phyloP scores from a whole-genome alignment of 1,140 invertebrate species.

The Ctenoplectra terminalis region DNA sequence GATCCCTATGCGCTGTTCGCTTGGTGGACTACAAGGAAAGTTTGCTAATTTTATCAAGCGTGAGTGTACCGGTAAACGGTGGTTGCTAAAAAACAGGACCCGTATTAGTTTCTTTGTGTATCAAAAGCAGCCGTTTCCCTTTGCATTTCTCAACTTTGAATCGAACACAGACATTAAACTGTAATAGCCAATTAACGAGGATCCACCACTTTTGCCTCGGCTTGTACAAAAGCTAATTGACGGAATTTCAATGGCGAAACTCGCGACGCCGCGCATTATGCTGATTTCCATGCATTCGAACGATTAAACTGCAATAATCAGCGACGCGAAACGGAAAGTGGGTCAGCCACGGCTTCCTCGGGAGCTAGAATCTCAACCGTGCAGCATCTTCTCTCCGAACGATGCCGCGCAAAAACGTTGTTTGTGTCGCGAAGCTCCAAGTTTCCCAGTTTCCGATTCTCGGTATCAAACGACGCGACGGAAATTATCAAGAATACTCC shows the following conservation, averaged over 20 bases:
- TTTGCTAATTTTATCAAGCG: not conserved
- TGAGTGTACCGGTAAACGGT: too few species aligned
- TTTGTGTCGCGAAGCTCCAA: not conserved
- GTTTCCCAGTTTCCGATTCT: not conserved
- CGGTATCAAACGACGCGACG: not conserved
- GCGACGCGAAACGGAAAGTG: not conserved
- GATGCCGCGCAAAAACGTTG: not conserved
- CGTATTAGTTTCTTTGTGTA: too few species aligned
- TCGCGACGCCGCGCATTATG: not conserved
- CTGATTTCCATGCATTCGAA: not conserved
- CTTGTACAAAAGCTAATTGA: not conserved
- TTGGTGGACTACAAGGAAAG: not conserved
- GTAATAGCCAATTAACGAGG: not conserved
- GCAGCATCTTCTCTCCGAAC: not conserved
- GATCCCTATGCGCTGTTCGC: not conserved
- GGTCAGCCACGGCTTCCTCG: not conserved
- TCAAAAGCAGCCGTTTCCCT: too few species aligned
- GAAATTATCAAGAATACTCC: conserved; percentile 11
- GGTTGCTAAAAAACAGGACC: too few species aligned
- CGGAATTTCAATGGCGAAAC: not conserved
- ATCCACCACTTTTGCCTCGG: not conserved
- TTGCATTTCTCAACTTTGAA: too few species aligned
- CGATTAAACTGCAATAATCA: conserved; percentile 28
- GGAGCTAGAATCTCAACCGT: not conserved
- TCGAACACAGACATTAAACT: not conserved